Percentiles rank a stretch among this genome's conserved stretches.
Evolutionary conservation across 1,140 invertebrate species (phyloP).

Genomic region (Drosophila eugracilis): DNA sequence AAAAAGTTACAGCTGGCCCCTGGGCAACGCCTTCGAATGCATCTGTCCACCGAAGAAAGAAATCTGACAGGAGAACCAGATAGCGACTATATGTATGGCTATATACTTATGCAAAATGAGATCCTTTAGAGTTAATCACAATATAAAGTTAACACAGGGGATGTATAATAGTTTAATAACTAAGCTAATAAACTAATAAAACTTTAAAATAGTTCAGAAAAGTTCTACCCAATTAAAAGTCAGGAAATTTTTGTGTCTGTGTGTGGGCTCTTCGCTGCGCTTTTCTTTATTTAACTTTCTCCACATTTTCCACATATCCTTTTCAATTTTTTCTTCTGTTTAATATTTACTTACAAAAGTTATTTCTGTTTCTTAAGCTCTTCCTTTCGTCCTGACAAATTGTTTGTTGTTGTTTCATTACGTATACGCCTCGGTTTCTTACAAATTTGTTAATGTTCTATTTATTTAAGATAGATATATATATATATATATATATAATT

Average conservation of each 20-base stretch:
- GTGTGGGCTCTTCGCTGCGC: conserved; percentile 26
- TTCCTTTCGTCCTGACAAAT: conserved; percentile 7
- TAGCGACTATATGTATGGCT: neutral
- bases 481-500: conserved; percentile 17
- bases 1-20: conserved; percentile 36
- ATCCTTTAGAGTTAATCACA: neutral
- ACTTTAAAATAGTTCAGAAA: too few relatives aligned
- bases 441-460: conserved; percentile 48
- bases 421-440: conserved; percentile 30
- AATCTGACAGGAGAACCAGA: conserved; percentile 21
- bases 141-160: too few relatives aligned
- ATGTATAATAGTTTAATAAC: too few relatives aligned
- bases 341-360: conserved; percentile 28
- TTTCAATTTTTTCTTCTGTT: neutral
- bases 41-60: conserved; percentile 20
- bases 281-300: conserved; percentile 38
- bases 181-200: neutral
- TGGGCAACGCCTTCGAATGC: conserved; percentile 26
- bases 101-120: neutral
- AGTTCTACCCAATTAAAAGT: neutral
- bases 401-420: conserved; percentile 19
- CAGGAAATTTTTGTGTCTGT: neutral
- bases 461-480: conserved; percentile 13
- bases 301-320: conserved; percentile 9
- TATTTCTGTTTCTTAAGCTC: conserved; percentile 38